These are phyloP conservation scores for Conops quadrifasciatus DNA, from an alignment of 2,888 invertebrate species.

Conservation along the genomic window DNA sequence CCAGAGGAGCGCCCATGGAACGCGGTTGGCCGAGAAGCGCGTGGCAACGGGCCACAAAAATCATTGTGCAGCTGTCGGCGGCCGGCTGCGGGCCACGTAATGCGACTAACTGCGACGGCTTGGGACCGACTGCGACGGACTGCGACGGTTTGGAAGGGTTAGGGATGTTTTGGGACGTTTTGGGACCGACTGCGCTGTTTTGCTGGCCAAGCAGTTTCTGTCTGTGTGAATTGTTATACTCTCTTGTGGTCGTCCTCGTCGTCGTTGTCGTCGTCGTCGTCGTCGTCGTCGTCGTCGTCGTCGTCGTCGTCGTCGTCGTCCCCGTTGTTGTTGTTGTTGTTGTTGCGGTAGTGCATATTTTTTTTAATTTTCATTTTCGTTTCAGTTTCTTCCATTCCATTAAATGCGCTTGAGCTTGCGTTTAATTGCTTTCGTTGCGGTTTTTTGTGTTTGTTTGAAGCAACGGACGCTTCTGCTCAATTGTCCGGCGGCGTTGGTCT, in stretches of 20 bases:
- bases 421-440: slow-evolving; percentile 32
- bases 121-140: neutral
- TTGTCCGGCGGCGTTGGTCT: neutral
- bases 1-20: neutral
- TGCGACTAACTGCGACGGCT: neutral
- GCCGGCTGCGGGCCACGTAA: neutral
- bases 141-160: no score
- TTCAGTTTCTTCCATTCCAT: slow-evolving; percentile 30
- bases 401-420: slow-evolving; percentile 33
- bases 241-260: no score
- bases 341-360: neutral
- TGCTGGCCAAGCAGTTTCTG: slow-evolving; percentile 21
- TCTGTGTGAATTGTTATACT: no score
- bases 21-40: neutral
- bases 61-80: slow-evolving; percentile 8
- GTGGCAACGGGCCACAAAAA: slow-evolving; percentile 34
- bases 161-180: no score
- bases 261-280: no score
- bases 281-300: no score
- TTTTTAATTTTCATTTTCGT: slow-evolving; percentile 8
- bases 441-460: neutral
- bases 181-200: no score
- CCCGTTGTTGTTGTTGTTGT: slow-evolving; percentile 7
- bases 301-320: neutral
- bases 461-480: no score